Base-by-base conservation (phyloP, 1,140 invertebrate genomes). In the Leptopilina boulardi region DNA sequence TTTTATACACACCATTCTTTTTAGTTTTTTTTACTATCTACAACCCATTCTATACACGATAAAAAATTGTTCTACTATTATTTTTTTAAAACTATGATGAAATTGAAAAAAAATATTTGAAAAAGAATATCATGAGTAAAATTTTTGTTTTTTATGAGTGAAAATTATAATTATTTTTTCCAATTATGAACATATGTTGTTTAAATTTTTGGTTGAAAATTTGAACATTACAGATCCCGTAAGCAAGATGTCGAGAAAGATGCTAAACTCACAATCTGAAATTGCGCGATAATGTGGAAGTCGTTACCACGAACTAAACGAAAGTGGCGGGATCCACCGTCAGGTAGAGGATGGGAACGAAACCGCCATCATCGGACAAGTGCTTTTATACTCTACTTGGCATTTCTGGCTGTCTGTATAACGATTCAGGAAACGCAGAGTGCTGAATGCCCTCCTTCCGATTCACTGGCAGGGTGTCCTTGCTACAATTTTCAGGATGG, bases 401-500 rank as follows among this genome's bases (percentile, higher is more conserved):
- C 72, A 72, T 76, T 82, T 59, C 74, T 81, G 59, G 70, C 82
- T 74, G 79, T 79, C 70, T 83, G 70, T 74, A 79, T 76, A 44
- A 71, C 82, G 34, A 76, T 79, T 75, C 75, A 81, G 83, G 79
- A 82, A 74, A 74, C 83, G n/a, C 88, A 90, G 54, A 81, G 83
- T 77, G 85, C 86, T 34, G 86, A 90, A 79, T 91, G 90, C 73
- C 90, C 90, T 13, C 86, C 87, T 11, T 87, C 88, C 34, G 90
- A 91, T 77, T 83, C 83, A 30, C 91, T 91, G 72, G 88, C 87
- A 59, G 89, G 87, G 74, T 98, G 97, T 91, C 95, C 96, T 0
- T 98, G 97, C 90, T 97, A 97, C 92, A 96, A 96, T 90, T 96
- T 97, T 87, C 96, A 97, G 88, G 96, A 97, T 91, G 96, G 96